These are phyloP conservation scores for Lepus americanus DNA, from an alignment of 2,113 vertebrate genomes.

Conservation along the genomic window DNA sequence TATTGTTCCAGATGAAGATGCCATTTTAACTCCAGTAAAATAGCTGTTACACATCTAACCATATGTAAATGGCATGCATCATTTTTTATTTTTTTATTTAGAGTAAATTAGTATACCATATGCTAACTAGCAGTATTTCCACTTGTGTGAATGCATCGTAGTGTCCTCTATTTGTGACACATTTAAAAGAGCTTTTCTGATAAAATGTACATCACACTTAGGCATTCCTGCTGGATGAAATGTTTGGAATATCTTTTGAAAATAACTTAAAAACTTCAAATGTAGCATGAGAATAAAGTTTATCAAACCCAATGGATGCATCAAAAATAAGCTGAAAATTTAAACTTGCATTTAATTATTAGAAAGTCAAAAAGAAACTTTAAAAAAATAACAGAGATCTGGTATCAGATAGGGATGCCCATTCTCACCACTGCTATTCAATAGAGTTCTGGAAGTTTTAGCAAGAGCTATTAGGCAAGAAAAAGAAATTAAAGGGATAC, in stretches of 20 bases:
- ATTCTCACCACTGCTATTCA: no score
- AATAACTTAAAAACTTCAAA: not conserved
- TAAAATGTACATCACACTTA: not conserved
- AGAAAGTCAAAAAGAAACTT: no score
- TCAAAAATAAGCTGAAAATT: not conserved
- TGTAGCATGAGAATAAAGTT: not conserved
- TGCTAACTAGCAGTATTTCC: not conserved
- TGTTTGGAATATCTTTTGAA: not conserved
- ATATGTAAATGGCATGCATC: not conserved
- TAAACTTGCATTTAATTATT: not conserved
- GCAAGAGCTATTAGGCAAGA: no score
- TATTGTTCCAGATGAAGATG: not conserved
- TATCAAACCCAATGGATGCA: not conserved
- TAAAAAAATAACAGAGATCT: no score
- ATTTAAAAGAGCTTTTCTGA: not conserved
- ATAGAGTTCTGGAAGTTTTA: no score
- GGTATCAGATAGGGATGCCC: no score
- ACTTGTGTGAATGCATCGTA: not conserved
- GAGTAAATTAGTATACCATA: not conserved
- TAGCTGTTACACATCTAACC: not conserved
- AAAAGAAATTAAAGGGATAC: no score
- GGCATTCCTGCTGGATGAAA: not conserved
- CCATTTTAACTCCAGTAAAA: not conserved
- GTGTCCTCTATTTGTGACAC: not conserved
- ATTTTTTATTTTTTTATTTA: not conserved